Conservation (phyloP, 2,888 invertebrate species). For the Diarsia dahlii region DNA sequence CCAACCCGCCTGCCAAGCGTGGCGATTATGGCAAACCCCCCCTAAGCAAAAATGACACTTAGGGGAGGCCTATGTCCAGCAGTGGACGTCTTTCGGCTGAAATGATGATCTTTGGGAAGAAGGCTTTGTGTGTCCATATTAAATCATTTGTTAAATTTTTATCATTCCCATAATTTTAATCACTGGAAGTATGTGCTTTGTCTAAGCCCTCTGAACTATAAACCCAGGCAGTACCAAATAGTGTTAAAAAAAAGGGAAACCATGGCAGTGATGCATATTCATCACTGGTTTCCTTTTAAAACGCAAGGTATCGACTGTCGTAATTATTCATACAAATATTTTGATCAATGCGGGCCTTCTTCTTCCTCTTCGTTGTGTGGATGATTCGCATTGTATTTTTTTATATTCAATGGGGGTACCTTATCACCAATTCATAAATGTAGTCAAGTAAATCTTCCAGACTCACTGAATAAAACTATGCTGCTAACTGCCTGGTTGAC, state of each 20-base stretch:
- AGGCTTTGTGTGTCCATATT: neutral
- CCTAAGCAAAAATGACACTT: no score
- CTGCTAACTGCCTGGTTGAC: no score
- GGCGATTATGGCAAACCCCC: no score
- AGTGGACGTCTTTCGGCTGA: no score
- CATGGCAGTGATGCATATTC: no score
- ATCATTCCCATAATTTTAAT: neutral
- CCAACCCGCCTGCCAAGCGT: no score
- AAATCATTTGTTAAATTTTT: neutral
- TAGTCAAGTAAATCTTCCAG: neutral
- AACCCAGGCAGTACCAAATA: neutral
- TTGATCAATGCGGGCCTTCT: neutral
- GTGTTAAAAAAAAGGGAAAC: no score
- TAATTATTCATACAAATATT: neutral
- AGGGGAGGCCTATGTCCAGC: no score
- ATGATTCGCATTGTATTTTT: no score
- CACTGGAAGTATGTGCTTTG: neutral
- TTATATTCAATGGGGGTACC: neutral
- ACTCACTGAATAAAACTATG: neutral
- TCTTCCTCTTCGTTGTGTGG: no score
- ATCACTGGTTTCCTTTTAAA: neutral
- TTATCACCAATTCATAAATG: neutral
- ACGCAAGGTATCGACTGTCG: neutral
- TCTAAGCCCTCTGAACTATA: neutral
- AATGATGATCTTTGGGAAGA: no score